Evolutionary conservation across 2,888 invertebrate genomes (phyloP).

Genomic region (Epirrhoe tristata): DNA sequence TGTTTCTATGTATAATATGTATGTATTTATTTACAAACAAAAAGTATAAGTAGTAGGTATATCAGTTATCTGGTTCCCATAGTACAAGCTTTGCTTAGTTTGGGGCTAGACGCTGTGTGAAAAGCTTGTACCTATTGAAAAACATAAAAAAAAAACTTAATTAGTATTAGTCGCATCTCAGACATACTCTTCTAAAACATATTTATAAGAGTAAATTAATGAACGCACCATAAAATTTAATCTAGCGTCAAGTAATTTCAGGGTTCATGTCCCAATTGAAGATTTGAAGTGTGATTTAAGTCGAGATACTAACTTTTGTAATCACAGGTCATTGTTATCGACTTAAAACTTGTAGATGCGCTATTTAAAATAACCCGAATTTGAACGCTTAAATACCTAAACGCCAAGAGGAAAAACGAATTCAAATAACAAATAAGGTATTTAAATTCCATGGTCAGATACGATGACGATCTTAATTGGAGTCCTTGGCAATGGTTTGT

Average conservation of each 20-base stretch:
- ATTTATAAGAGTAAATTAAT: no score
- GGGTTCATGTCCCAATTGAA: constrained; percentile 39
- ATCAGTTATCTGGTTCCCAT: no score
- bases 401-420: constrained; percentile 27
- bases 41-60: no score
- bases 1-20: no score
- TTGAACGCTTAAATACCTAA: constrained; percentile 11
- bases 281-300: constrained; percentile 37
- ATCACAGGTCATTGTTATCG: constrained; percentile 37
- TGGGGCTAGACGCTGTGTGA: no score
- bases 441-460: constrained; percentile 33
- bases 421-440: constrained; percentile 26
- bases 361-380: constrained; percentile 28
- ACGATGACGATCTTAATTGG: constrained; percentile 22
- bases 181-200: no score
- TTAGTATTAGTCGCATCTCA: no score
- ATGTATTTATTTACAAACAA: no score
- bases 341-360: constrained; percentile 24
- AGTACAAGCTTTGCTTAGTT: no score
- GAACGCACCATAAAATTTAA: constrained; percentile 40
- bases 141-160: no score
- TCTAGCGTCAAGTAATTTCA: constrained; percentile 38
- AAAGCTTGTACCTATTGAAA: no score
- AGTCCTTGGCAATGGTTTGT: constrained; percentile 22
- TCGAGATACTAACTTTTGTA: constrained; percentile 15